Percentiles rank a stretch among this genome's conserved stretches.
phyloP scores from a whole-genome alignment of 2,797 vertebrate species.

The Nothura maculosa region DNA sequence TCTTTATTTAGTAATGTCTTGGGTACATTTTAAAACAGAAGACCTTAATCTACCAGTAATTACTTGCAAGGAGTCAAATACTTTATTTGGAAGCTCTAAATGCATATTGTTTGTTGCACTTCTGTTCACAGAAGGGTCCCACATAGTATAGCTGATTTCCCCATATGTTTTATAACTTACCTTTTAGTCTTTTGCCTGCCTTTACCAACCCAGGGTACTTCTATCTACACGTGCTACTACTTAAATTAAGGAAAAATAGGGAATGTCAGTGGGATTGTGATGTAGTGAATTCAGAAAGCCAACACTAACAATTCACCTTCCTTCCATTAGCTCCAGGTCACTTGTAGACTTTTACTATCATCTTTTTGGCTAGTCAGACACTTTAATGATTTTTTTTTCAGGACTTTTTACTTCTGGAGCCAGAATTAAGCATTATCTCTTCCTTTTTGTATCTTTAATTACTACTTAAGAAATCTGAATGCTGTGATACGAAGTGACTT shows the following conservation, averaged over 20 bases:
- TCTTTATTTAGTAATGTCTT: fast-evolving
- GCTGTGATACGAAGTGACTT: not conserved
- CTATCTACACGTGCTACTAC: not conserved
- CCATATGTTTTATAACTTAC: not conserved
- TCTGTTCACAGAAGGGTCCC: not conserved
- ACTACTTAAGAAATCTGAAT: not conserved
- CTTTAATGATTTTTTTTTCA: not conserved
- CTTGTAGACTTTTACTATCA: not conserved
- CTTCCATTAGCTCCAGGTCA: not conserved
- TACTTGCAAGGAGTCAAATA: not conserved
- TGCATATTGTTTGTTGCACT: not conserved
- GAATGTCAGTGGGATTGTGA: not conserved
- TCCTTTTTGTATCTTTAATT: not conserved
- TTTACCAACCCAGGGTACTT: not conserved
- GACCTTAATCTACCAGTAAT: not conserved
- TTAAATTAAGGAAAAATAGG: not conserved
- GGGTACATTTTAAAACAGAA: not conserved
- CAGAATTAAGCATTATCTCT: not conserved
- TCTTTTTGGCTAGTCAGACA: not conserved
- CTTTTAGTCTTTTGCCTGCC: not conserved
- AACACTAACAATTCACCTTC: not conserved
- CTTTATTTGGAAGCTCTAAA: not conserved
- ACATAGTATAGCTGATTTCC: not conserved
- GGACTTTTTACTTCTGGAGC: not conserved
- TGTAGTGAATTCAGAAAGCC: not conserved